Percentiles rank a stretch among this genome's conserved stretches.
phyloP scores from a whole-genome alignment of 2,113 vertebrate genomes.

The Ciconia boyciana region DNA sequence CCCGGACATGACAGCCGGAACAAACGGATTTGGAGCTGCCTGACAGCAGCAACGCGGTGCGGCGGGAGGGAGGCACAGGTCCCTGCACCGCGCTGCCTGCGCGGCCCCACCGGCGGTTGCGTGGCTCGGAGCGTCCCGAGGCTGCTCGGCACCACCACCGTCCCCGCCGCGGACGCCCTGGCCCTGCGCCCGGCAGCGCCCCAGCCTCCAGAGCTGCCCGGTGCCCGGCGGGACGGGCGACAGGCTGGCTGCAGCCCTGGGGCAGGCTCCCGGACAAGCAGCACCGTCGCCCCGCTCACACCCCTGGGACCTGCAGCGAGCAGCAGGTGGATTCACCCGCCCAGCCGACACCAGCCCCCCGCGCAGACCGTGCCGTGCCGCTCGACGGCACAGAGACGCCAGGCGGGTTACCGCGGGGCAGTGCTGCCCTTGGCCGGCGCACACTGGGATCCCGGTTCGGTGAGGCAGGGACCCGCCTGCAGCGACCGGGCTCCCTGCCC shows the following conservation, averaged over 20 bases:
- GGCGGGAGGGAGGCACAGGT: background rate
- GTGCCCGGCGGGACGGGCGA: background rate
- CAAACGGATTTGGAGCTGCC: background rate
- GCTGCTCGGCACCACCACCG: background rate
- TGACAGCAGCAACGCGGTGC: background rate
- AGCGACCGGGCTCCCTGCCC: background rate
- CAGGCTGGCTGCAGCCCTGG: background rate
- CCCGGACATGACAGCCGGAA: background rate
- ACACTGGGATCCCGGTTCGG: background rate
- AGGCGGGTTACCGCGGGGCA: background rate
- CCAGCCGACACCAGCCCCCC: background rate
- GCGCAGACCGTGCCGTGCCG: rapidly evolving
- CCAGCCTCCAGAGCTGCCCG: background rate
- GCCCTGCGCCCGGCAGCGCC: background rate
- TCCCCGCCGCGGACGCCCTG: background rate
- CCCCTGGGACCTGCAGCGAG: background rate
- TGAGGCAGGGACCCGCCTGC: background rate
- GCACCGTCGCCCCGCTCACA: background rate
- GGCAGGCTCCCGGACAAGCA: background rate
- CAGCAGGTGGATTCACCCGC: background rate
- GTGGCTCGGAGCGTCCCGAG: rapidly evolving
- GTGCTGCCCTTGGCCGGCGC: background rate
- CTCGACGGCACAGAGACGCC: rapidly evolving
- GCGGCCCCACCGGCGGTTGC: background rate
- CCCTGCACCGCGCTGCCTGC: background rate